Percentiles rank a stretch among this genome's conserved stretches.
Conservation (phyloP, 1,140 invertebrate species). For the Drosophila gunungcola region DNA sequence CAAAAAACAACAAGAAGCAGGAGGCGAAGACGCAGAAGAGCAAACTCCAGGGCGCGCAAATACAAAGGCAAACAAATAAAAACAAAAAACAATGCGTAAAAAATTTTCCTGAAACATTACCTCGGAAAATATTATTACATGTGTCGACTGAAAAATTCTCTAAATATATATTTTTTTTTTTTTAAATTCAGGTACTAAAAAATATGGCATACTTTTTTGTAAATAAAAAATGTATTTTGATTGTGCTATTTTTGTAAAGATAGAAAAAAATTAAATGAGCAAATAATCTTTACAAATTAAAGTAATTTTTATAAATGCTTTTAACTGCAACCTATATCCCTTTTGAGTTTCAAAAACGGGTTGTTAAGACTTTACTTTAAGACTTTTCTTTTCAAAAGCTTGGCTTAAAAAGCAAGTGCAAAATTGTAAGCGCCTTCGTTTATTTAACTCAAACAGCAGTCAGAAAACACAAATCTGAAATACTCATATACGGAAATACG, state of each 20-base stretch:
- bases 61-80: conserved; percentile 68
- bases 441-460: conserved; percentile 54
- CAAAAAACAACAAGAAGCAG: conserved; percentile 49
- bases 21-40: conserved; percentile 16
- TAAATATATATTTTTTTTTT: neutral
- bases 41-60: conserved; percentile 54
- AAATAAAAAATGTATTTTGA: too few species aligned
- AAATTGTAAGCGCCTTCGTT: conserved; percentile 63
- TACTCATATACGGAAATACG: conserved; percentile 8
- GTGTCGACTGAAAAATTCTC: neutral
- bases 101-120: conserved; percentile 57
- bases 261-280: too few species aligned
- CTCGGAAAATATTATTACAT: neutral
- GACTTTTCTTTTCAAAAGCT: too few species aligned
- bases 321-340: too few species aligned
- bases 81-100: conserved; percentile 51
- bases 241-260: too few species aligned
- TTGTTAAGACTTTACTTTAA: neutral
- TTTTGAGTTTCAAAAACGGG: neutral
- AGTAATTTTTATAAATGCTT: neutral
- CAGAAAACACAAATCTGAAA: conserved; percentile 36
- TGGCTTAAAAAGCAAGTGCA: neutral
- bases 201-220: too few species aligned
- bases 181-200: too few species aligned
- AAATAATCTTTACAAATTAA: too few species aligned